phyloP scores from a whole-genome alignment of 2,797 vertebrate species.

The Corythornis leucogaster region DNA sequence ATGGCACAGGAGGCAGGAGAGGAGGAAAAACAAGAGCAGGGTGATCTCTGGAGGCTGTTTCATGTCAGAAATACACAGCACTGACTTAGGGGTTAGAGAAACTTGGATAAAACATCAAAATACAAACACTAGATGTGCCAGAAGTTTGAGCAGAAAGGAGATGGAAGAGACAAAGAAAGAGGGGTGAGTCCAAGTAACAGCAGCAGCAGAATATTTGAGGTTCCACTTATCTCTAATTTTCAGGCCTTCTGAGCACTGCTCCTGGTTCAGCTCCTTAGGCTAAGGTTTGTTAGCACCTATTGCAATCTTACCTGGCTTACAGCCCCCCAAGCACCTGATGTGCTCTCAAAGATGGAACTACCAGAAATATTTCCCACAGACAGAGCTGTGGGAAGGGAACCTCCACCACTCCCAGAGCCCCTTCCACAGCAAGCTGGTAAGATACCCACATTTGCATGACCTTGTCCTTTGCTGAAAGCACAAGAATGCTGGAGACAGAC shows the following conservation, averaged over 20 bases:
- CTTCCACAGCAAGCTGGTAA: background rate
- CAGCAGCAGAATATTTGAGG: background rate
- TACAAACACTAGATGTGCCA: background rate
- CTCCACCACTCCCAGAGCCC: background rate
- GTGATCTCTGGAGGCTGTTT: background rate
- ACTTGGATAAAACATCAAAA: background rate
- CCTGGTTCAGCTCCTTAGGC: background rate
- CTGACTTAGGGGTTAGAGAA: background rate
- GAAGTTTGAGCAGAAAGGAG: background rate
- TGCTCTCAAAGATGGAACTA: background rate
- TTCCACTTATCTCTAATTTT: background rate
- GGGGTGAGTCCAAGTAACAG: background rate
- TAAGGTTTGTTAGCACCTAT: too few relatives aligned
- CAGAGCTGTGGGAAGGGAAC: background rate
- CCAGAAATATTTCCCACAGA: background rate
- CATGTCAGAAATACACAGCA: rapidly evolving
- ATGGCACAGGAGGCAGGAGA: background rate
- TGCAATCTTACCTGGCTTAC: background rate
- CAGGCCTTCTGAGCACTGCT: background rate
- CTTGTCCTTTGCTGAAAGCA: background rate
- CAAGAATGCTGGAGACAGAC: background rate
- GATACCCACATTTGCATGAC: background rate
- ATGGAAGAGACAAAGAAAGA: background rate
- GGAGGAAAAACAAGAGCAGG: background rate
- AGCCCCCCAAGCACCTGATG: background rate